A percentile compares a stretch with the other conserved stretches of the same genome.
Evolutionary conservation across 2,113 vertebrate genomes (phyloP).

Genomic region (Tetrao urogallus): DNA sequence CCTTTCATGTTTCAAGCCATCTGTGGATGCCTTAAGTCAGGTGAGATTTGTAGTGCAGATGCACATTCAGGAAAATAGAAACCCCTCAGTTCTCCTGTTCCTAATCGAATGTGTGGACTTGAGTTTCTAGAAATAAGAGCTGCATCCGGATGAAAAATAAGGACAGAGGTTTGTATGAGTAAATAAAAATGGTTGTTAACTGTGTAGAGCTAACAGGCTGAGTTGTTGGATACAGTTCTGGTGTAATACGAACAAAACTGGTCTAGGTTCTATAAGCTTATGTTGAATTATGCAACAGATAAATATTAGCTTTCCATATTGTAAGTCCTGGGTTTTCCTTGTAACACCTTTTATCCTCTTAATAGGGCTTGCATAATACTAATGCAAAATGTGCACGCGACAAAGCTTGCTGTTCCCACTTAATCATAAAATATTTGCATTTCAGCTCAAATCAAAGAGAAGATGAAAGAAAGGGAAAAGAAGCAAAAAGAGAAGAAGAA

Average conservation of each 20-base stretch:
- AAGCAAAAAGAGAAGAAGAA: conserved; percentile 91
- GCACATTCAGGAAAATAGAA: background rate
- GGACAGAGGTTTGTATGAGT: background rate
- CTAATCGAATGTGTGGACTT: background rate
- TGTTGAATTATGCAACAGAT: conserved; percentile 1
- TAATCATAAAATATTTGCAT: conserved; percentile 59
- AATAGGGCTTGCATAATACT: background rate
- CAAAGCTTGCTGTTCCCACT: background rate
- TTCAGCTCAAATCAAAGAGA: conserved; percentile 90
- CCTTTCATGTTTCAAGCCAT: background rate
- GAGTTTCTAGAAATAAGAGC: background rate
- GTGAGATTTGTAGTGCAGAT: background rate
- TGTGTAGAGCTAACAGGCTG: background rate
- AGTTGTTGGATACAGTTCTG: background rate
- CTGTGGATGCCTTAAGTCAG: background rate
- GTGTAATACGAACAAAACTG: background rate
- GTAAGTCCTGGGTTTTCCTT: conserved; percentile 32
- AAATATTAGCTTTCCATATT: conserved; percentile 44
- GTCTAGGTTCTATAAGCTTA: background rate
- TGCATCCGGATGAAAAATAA: background rate
- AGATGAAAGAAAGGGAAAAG: conserved; percentile 87
- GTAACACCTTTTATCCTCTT: conserved; percentile 20
- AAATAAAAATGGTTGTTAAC: background rate
- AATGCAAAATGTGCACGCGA: background rate
- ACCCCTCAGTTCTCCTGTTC: fast-evolving